A percentile compares a stretch with the other conserved stretches of the same genome.
Conservation (phyloP, 30 jellyfish, hydroid and myxozoan species). For the Sanderia malayensis region DNA sequence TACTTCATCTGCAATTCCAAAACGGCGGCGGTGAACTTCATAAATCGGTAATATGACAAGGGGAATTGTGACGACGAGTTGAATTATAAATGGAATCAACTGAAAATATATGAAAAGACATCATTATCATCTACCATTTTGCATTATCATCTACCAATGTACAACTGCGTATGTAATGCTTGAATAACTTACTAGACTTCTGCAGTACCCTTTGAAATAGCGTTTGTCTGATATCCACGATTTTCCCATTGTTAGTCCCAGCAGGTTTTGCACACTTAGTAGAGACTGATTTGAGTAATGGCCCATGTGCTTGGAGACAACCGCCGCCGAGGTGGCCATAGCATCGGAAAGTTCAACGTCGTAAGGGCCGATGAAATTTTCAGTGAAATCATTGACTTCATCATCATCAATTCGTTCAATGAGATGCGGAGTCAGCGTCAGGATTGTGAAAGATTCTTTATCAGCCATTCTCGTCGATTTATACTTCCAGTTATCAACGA, state of each 20-base stretch:
- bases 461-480: neutral
- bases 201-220: neutral
- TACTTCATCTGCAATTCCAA: conserved; percentile 12
- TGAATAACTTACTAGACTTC: conserved; percentile 51
- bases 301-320: conserved; percentile 64
- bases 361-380: conserved; percentile 36
- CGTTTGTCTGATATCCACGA: conserved; percentile 60
- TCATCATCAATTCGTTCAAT: conserved; percentile 71
- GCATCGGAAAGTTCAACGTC: conserved; percentile 70
- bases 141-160: too few species aligned
- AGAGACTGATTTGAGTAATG: conserved; percentile 41
- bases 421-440: conserved; percentile 53
- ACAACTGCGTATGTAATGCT: too few species aligned
- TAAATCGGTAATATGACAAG: conserved; percentile 46
- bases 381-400: conserved; percentile 48
- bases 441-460: conserved; percentile 24
- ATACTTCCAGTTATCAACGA: conserved; percentile 70
- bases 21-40: neutral
- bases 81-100: conserved; percentile 60
- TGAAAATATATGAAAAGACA: too few species aligned
- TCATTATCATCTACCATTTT: too few species aligned
- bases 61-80: conserved; percentile 37
- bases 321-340: conserved; percentile 85
- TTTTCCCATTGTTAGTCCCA: conserved; percentile 77
- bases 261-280: conserved; percentile 51